Base-by-base conservation (phyloP, 2,113 vertebrate genomes). In the Cheilinus undulatus region DNA sequence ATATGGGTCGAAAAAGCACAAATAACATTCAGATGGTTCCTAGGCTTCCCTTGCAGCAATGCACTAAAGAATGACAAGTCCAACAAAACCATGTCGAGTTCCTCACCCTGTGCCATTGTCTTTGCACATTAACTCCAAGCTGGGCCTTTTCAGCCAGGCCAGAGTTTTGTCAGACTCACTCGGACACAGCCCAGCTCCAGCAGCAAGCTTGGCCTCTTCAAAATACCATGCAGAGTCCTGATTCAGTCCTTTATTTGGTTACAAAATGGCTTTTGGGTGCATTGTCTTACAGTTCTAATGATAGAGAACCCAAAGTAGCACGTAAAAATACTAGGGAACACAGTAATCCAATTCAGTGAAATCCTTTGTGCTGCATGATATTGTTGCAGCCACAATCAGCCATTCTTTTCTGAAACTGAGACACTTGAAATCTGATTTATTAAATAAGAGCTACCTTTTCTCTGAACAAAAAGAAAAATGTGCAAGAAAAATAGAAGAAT, bases 11-110 rank as follows among this genome's bases (percentile, higher is more conserved):
- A 88, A 90, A 89, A 91, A 90, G 86, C 87, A 92, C 93, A 94
- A 94, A 94, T 85, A 92, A 92, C 91, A 92, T 92, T 93, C 89
- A 92, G 85, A 93, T 89, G 93, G 91, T 92, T 94, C 89, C 93
- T 93, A 91, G 88, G 92, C 89, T 92, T 89, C 92, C 76, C 86
- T 89, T 87, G 79, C 89, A 92, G 88, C 90, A 91, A 93, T 92
- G 91, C 86, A 72, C 85, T 76, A 86, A 90, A 90, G 90, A 92
- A 93, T 94, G 94, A 94, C 93, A 95, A 91, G 93, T 91, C 86
- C 86, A 93, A 93, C 90, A 94, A 94, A 94, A 92, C 86, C 93
- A 90, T 92, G 92, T 91, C 69, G 91, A 91, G 93, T 91, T 92
- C 92, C 93, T 93, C 91, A 91, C 80, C 84, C 90, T 52, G 83